Conservation (phyloP, 2,113 vertebrate species). For the Crypturellus undulatus region DNA sequence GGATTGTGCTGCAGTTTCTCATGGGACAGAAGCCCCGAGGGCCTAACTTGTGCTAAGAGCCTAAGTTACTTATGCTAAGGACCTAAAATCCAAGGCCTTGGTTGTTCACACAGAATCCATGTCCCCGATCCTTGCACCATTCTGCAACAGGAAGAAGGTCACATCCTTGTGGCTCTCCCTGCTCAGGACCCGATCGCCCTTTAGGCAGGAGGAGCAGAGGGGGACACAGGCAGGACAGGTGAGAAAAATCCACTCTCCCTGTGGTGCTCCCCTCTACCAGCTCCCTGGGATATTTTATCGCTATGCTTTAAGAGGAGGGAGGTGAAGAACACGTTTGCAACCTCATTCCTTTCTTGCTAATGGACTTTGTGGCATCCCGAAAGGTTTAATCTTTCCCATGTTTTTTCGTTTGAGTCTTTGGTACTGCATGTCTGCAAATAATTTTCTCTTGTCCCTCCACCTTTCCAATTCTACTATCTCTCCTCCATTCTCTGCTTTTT, state of each 20-base stretch:
- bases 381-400: not conserved
- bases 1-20: too few relatives aligned
- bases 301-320: not conserved
- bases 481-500: not conserved
- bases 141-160: too few relatives aligned
- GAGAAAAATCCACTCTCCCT: not conserved
- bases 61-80: too few relatives aligned
- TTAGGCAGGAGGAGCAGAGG: not conserved
- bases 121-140: too few relatives aligned
- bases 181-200: not conserved
- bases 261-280: accelerated
- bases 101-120: too few relatives aligned
- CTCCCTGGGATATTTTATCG: not conserved
- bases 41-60: too few relatives aligned
- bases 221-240: not conserved
- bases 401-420: not conserved
- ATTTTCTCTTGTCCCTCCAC: not conserved
- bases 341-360: not conserved
- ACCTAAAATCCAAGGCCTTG: too few relatives aligned
- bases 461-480: not conserved
- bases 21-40: too few relatives aligned
- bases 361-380: accelerated
- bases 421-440: not conserved
- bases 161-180: not conserved
- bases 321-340: not conserved